phyloP scores from a whole-genome alignment of 2,113 vertebrate species.

The Anguilla japonica region DNA sequence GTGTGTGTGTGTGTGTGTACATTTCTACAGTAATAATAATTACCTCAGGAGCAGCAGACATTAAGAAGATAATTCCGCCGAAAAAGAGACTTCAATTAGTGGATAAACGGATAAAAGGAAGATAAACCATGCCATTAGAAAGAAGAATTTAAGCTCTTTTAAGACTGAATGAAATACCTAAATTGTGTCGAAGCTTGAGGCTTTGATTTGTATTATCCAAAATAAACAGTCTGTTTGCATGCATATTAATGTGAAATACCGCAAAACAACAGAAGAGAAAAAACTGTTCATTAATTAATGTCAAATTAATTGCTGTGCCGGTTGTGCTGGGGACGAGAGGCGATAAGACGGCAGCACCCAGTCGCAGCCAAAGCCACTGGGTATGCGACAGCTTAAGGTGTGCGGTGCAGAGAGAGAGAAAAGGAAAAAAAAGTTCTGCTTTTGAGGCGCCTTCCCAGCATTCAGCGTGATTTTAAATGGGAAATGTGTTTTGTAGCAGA shows the following conservation, averaged over 20 bases:
- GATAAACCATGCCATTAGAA: constrained; percentile 5
- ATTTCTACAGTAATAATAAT: background rate
- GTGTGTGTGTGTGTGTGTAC: background rate
- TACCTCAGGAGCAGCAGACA: background rate
- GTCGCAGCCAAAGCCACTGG: background rate
- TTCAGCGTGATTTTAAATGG: background rate
- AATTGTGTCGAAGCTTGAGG: background rate
- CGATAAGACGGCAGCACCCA: background rate
- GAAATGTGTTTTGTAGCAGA: background rate
- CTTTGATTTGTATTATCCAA: constrained; percentile 8
- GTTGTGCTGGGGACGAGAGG: background rate
- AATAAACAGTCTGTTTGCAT: constrained; percentile 11
- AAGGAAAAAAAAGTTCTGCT: background rate
- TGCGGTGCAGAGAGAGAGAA: background rate
- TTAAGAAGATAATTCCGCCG: constrained; percentile 4
- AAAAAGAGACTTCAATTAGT: constrained; percentile 14
- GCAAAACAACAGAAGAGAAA: constrained; percentile 4
- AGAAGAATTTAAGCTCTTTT: background rate
- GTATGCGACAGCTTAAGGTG: background rate
- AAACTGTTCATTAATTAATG: constrained; percentile 6
- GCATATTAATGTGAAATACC: background rate
- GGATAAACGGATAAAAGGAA: constrained; percentile 10
- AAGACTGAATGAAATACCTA: background rate
- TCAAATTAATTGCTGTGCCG: background rate
- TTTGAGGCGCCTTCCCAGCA: constrained; percentile 8